phyloP scores from a whole-genome alignment of 2,113 vertebrate species.

The Aramus guarauna region DNA sequence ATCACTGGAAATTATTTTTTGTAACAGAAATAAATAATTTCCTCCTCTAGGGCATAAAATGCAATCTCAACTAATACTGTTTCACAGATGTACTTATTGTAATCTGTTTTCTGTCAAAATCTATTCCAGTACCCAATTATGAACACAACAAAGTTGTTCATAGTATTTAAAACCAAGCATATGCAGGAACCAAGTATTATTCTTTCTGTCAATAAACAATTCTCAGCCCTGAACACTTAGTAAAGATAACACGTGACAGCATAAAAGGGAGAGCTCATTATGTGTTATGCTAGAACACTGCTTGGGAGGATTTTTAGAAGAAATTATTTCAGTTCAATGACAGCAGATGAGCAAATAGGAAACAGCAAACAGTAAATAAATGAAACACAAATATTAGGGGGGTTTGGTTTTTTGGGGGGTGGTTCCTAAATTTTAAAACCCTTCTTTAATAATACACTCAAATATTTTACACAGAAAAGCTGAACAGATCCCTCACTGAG shows the following conservation, averaged over 20 bases:
- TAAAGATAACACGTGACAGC: background rate
- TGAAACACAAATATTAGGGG: background rate
- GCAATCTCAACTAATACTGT: background rate
- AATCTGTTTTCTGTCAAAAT: background rate
- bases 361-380: background rate
- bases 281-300: background rate
- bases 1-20: background rate
- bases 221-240: background rate
- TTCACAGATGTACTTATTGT: background rate
- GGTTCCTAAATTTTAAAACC: background rate
- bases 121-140: background rate
- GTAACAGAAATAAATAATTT: background rate
- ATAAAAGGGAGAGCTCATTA: background rate
- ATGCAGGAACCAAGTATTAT: background rate
- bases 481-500: background rate
- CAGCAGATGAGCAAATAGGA: background rate
- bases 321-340: background rate
- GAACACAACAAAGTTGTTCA: background rate
- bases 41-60: background rate
- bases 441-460: background rate
- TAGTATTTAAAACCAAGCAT: background rate
- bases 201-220: background rate
- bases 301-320: background rate
- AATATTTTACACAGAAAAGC: background rate
- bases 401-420: background rate